These are phyloP conservation scores for Murina feae DNA, from an alignment of 2,113 vertebrate species.

Conservation along the genomic window DNA sequence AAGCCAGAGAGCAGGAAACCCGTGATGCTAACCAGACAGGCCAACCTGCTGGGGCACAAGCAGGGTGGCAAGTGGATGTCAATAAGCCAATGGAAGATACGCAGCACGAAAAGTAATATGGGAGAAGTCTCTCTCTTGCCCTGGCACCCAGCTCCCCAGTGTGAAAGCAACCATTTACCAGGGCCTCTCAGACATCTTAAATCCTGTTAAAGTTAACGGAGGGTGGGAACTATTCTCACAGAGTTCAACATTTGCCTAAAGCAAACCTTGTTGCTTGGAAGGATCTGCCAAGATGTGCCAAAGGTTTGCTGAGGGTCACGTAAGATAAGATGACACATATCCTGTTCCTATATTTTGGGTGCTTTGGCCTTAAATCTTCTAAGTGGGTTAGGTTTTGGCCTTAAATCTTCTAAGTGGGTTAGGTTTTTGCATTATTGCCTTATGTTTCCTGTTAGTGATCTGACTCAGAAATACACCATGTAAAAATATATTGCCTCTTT, in stretches of 20 bases:
- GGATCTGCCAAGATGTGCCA: neutral
- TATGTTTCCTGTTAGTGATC: slow-evolving; percentile 51
- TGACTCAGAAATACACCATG: slow-evolving; percentile 30
- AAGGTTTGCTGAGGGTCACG: neutral
- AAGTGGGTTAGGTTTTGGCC: slow-evolving; percentile 10
- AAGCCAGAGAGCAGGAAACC: neutral
- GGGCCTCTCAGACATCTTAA: neutral
- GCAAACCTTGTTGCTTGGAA: neutral
- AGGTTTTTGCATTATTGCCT: neutral
- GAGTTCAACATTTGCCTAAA: neutral
- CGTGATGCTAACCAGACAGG: neutral
- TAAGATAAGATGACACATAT: neutral
- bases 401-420: slow-evolving; percentile 19
- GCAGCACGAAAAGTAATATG: neutral
- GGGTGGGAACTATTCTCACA: neutral
- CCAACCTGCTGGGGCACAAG: neutral
- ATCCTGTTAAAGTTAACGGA: neutral
- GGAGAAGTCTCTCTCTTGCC: neutral
- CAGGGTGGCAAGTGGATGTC: neutral
- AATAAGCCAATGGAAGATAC: neutral
- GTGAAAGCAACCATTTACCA: neutral
- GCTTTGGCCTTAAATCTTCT: slow-evolving; percentile 10
- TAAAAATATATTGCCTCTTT: slow-evolving; percentile 44
- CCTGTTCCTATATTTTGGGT: neutral
- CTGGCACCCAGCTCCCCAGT: neutral